phyloP scores from a whole-genome alignment of 2,888 invertebrate genomes.

The Itoplectis maculator region DNA sequence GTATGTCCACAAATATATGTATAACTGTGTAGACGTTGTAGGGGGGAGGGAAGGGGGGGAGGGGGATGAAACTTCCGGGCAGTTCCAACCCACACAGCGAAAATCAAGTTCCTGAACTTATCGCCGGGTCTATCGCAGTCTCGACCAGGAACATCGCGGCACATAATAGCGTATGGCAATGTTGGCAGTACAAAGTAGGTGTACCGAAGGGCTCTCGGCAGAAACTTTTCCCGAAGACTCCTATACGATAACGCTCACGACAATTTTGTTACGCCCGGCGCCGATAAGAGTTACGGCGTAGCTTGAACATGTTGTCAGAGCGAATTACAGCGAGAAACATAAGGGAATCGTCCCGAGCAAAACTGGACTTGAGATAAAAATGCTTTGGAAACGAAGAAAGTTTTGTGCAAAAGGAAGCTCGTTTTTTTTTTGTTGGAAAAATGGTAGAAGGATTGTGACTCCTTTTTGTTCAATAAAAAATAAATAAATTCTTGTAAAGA shows the following conservation, averaged over 20 bases:
- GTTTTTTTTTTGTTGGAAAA: not conserved
- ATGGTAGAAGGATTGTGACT: too few species aligned
- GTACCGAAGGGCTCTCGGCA: slow-evolving; percentile 17
- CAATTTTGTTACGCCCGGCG: slow-evolving; percentile 40
- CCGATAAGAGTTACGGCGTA: slow-evolving; percentile 9
- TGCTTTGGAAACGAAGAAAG: not conserved
- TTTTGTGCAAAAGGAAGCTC: not conserved
- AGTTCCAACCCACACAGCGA: slow-evolving; percentile 21
- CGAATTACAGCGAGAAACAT: slow-evolving; percentile 11
- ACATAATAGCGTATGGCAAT: slow-evolving; percentile 22
- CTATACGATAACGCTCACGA: slow-evolving; percentile 28
- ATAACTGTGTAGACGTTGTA: slow-evolving; percentile 28
- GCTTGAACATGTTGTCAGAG: slow-evolving; percentile 13
- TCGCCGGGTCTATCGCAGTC: not conserved
- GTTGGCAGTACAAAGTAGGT: slow-evolving; percentile 5
- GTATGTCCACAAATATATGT: slow-evolving; percentile 3
- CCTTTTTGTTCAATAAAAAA: too few species aligned
- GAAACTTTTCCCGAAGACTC: slow-evolving; percentile 41
- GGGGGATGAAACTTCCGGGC: slow-evolving; percentile 51
- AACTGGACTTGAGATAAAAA: slow-evolving; percentile 1
- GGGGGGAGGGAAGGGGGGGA: not conserved
- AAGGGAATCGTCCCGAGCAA: slow-evolving; percentile 3
- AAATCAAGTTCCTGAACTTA: slow-evolving; percentile 59
- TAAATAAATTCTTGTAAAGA: not conserved
- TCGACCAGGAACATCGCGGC: slow-evolving; percentile 9